Conservation (phyloP, 2,113 vertebrate genomes). For the Festucalex cinctus region DNA sequence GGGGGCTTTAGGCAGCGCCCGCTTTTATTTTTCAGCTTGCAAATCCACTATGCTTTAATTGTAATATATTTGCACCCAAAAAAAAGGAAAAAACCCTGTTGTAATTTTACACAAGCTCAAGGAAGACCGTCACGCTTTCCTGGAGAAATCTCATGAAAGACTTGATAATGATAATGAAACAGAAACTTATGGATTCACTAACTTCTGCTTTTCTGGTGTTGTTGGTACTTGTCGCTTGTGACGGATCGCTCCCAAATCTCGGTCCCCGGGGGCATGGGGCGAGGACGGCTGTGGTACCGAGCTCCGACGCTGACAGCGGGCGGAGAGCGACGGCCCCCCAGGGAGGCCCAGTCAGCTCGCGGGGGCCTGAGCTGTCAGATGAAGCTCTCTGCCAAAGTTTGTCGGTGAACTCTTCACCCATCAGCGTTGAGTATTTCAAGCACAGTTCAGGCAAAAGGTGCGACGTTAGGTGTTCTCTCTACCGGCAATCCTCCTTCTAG, state of each 20-base stretch:
- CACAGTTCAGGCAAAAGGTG: slow-evolving; percentile 33
- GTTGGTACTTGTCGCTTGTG: slow-evolving; percentile 47
- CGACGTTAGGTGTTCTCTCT: slow-evolving; percentile 16
- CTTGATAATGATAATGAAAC: slow-evolving; percentile 9
- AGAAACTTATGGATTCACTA: slow-evolving; percentile 1
- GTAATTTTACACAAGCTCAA: neutral
- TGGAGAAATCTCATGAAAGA: neutral
- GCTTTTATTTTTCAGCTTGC: slow-evolving; percentile 50
- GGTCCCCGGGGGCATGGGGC: slow-evolving; percentile 30
- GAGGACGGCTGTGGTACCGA: slow-evolving; percentile 30
- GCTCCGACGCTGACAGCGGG: slow-evolving; percentile 52
- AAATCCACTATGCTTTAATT: slow-evolving; percentile 29
- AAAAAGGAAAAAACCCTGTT: neutral
- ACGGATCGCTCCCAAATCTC: slow-evolving; percentile 36
- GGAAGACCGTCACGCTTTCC: slow-evolving; percentile 22
- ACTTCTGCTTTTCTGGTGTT: neutral
- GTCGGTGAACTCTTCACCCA: slow-evolving; percentile 37
- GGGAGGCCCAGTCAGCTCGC: slow-evolving; percentile 49
- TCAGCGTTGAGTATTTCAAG: slow-evolving; percentile 20
- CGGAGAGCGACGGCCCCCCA: slow-evolving; percentile 50
- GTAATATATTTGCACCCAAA: slow-evolving; percentile 30
- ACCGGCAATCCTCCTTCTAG: slow-evolving; percentile 10
- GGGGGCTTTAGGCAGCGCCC: slow-evolving; percentile 44
- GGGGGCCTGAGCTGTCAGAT: slow-evolving; percentile 60
- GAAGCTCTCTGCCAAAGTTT: slow-evolving; percentile 50